Evolutionary conservation across 2,113 vertebrate species (phyloP).

Genomic region (Raja brachyura): DNA sequence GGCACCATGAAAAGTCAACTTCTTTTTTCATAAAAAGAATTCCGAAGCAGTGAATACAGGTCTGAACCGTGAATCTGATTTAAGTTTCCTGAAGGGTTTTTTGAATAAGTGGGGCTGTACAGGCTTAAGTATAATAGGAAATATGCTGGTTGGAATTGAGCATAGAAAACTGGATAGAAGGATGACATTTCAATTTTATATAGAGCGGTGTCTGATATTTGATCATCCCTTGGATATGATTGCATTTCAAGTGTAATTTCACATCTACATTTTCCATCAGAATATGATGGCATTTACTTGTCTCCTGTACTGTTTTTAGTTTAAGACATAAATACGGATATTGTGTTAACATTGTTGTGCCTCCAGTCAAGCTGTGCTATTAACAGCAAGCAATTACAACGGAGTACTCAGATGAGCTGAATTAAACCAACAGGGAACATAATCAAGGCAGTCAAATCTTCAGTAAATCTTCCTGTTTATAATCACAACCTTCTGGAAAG

Average conservation of each 20-base stretch:
- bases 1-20: background rate
- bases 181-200: constrained; percentile 21
- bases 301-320: background rate
- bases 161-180: background rate
- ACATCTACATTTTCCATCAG: background rate
- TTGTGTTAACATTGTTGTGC: background rate
- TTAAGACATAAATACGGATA: background rate
- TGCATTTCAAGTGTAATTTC: background rate
- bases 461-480: background rate
- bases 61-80: background rate
- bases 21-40: background rate
- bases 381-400: background rate
- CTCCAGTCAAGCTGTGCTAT: background rate
- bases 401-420: background rate
- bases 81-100: background rate
- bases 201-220: background rate
- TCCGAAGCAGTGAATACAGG: background rate
- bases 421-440: constrained; percentile 18
- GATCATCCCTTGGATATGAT: background rate
- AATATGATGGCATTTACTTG: background rate
- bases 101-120: background rate
- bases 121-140: background rate
- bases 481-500: background rate
- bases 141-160: background rate
- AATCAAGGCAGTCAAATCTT: background rate